Evolutionary conservation across 1,140 invertebrate species (phyloP).

Genomic region (Bathynomus jamesi): DNA sequence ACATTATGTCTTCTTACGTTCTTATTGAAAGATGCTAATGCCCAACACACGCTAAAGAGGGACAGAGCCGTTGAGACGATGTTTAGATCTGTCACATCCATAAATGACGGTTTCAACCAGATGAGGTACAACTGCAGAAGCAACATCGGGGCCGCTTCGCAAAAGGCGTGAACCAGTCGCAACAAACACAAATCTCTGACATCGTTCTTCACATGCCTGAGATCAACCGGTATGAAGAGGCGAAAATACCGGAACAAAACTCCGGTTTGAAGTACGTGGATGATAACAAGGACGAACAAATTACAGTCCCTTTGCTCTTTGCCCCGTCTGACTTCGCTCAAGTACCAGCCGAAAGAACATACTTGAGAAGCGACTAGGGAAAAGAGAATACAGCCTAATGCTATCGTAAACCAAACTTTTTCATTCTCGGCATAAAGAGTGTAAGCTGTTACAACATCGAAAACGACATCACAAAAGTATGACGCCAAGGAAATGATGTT

Average conservation of each 20-base stretch:
- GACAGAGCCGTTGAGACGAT: conserved; percentile 72
- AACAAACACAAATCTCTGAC: conserved; percentile 68
- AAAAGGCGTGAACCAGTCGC: conserved; percentile 74
- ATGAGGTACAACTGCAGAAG: conserved; percentile 69
- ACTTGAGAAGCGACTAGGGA: conserved; percentile 36
- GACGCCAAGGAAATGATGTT: conserved; percentile 83
- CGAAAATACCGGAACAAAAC: conserved; percentile 84
- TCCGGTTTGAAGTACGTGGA: conserved; percentile 70
- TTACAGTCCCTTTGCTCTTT: conserved; percentile 25
- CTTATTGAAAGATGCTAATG: conserved; percentile 80
- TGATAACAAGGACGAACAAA: conserved; percentile 44
- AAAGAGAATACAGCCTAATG: conserved; percentile 27
- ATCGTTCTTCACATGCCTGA: conserved; percentile 72
- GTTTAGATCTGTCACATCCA: conserved; percentile 62
- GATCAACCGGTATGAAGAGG: conserved; percentile 75
- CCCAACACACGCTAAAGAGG: conserved; percentile 80
- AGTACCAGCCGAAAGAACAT: conserved; percentile 37
- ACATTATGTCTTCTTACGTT: conserved; percentile 71
- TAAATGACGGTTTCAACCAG: conserved; percentile 42
- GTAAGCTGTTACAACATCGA: conserved; percentile 72
- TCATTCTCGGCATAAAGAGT: conserved; percentile 53
- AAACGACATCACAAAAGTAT: conserved; percentile 84
- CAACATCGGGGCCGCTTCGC: conserved; percentile 77
- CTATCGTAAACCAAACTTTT: conserved; percentile 34
- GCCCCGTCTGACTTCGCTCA: conserved; percentile 27